Conservation (phyloP, 2,113 vertebrate genomes). For the Gavia stellata region DNA sequence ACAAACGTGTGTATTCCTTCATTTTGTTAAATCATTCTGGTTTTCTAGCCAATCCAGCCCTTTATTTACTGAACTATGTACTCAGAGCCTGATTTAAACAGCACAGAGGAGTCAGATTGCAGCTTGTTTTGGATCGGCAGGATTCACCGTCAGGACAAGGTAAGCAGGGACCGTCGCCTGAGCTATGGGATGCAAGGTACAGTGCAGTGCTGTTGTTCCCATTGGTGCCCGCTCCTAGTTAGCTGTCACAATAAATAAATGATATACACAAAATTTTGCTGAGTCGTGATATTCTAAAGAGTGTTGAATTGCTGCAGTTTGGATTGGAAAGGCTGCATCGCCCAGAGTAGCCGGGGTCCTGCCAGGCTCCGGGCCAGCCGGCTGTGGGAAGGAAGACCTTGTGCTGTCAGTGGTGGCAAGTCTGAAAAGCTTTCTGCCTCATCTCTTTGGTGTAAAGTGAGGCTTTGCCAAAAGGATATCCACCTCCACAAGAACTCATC, state of each 20-base stretch:
- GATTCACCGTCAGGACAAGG: not conserved
- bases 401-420: not conserved
- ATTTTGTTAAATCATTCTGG: not conserved
- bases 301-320: not conserved
- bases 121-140: not conserved
- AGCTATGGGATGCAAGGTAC: not conserved
- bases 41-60: not conserved
- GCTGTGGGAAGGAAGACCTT: not conserved
- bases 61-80: not conserved
- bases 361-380: rapidly evolving
- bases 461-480: not conserved
- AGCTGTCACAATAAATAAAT: not conserved
- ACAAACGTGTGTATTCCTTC: not conserved
- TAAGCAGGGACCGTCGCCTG: not conserved
- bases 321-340: not conserved
- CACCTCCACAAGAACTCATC: not conserved
- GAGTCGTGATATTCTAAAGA: not conserved
- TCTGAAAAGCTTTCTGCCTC: not conserved
- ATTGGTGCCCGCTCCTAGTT: not conserved
- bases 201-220: not conserved
- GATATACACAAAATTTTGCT: not conserved
- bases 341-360: not conserved
- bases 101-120: not conserved
- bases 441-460: not conserved
- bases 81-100: not conserved